phyloP scores from a whole-genome alignment of 2,888 invertebrate genomes.

The Incurvaria masculella region DNA sequence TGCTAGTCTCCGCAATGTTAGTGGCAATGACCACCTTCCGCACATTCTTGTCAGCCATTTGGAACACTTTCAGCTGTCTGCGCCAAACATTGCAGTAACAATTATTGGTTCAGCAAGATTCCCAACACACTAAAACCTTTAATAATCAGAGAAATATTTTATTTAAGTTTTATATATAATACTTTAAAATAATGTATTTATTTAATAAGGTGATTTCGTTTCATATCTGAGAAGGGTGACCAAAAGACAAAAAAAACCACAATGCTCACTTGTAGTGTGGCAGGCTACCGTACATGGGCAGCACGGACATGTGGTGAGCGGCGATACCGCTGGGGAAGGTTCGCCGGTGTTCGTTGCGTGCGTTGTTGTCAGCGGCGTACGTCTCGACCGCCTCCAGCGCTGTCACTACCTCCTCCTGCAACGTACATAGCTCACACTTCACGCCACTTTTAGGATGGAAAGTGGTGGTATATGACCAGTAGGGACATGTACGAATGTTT shows the following conservation, averaged over 20 bases:
- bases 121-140: neutral
- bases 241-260: no score
- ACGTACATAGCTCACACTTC: no score
- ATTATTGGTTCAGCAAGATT: neutral
- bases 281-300: constrained; percentile 93
- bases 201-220: no score
- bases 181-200: no score
- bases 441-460: no score
- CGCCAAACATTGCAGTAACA: neutral
- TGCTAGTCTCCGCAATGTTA: constrained; percentile 95
- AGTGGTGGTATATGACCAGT: no score
- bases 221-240: no score
- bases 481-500: no score
- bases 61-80: constrained; percentile 64
- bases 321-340: constrained; percentile 34
- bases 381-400: constrained; percentile 65
- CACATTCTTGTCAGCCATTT: constrained; percentile 63
- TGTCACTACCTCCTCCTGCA: constrained; percentile 83
- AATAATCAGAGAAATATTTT: no score
- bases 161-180: no score
- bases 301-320: constrained; percentile 55
- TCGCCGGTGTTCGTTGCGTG: constrained; percentile 42
- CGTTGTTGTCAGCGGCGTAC: constrained; percentile 51
- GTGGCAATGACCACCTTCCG: constrained; percentile 92
- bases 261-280: constrained; percentile 46